phyloP scores from a whole-genome alignment of 1,140 invertebrate genomes.

The Camponotus pennsylvanicus region DNA sequence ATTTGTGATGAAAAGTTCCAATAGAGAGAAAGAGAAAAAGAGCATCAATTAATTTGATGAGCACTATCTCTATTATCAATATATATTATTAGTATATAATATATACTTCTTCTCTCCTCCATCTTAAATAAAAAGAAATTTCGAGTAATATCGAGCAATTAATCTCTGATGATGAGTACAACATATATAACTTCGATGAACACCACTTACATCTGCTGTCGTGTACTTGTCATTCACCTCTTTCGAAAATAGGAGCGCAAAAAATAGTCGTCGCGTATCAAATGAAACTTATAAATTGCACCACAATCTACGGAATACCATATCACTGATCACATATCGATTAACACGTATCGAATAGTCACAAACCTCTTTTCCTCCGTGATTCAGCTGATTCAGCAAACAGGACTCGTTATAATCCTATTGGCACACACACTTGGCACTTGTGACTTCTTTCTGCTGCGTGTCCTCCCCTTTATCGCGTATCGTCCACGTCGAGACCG shows the following conservation, averaged over 20 bases:
- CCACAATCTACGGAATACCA: slow-evolving; percentile 5
- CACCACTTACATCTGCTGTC: slow-evolving; percentile 2
- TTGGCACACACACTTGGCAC: slow-evolving; percentile 85
- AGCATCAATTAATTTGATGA: not conserved
- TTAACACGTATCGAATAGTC: slow-evolving; percentile 58
- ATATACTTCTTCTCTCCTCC: not conserved
- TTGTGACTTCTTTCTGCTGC: slow-evolving; percentile 65
- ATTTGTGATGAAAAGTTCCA: too few relatives aligned
- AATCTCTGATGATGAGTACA: not conserved
- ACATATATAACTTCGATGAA: not conserved
- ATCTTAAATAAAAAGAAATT: not conserved
- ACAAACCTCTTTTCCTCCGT: slow-evolving; percentile 78
- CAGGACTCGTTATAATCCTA: slow-evolving; percentile 78
- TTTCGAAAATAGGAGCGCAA: not conserved
- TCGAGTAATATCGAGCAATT: not conserved
- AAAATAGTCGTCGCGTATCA: not conserved
- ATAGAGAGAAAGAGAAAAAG: too few relatives aligned
- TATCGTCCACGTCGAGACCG: not conserved
- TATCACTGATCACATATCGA: slow-evolving; percentile 71
- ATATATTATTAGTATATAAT: too few relatives aligned
- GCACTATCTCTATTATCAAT: not conserved
- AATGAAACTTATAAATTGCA: slow-evolving; percentile 11
- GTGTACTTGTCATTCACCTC: slow-evolving; percentile 5
- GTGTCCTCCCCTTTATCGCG: slow-evolving; percentile 33
- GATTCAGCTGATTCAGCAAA: not conserved